Evolutionary conservation across 35 echinoderm and acorn worm species (phyloP).

Genomic region (Strongylocentrotus purpuratus): DNA sequence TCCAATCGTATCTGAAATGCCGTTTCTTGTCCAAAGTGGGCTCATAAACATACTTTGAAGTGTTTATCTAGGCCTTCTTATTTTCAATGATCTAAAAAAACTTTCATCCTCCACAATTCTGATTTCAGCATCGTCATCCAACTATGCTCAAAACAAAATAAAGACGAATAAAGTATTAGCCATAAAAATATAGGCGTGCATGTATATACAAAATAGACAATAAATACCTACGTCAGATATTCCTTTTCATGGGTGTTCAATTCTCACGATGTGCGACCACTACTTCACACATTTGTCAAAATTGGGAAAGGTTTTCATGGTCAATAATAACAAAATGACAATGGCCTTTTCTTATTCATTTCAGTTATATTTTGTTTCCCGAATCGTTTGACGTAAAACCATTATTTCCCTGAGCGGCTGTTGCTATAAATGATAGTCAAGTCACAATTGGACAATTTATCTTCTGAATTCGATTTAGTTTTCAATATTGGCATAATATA

Average conservation of each 20-base stretch:
- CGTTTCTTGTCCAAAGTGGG: too few species aligned
- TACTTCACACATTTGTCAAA: not conserved
- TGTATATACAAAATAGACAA: not conserved
- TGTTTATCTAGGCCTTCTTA: too few species aligned
- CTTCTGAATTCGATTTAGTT: not conserved
- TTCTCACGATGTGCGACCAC: not conserved
- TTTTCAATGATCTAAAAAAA: not conserved
- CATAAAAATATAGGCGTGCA: not conserved
- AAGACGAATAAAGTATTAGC: not conserved
- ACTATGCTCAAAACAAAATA: not conserved
- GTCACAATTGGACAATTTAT: not conserved
- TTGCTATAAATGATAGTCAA: not conserved
- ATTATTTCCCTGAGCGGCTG: not conserved
- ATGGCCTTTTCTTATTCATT: not conserved
- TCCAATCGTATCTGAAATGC: too few species aligned
- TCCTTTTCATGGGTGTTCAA: not conserved
- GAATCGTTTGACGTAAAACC: not conserved
- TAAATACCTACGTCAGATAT: not conserved
- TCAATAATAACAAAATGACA: not conserved
- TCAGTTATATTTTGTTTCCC: not conserved
- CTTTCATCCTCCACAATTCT: not conserved
- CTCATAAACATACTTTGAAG: too few species aligned
- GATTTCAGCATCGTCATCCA: not conserved
- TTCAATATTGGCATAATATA: not conserved
- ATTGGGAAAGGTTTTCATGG: not conserved